phyloP scores from a whole-genome alignment of 2,113 vertebrate genomes.

The Gnathonemus longibarbis region DNA sequence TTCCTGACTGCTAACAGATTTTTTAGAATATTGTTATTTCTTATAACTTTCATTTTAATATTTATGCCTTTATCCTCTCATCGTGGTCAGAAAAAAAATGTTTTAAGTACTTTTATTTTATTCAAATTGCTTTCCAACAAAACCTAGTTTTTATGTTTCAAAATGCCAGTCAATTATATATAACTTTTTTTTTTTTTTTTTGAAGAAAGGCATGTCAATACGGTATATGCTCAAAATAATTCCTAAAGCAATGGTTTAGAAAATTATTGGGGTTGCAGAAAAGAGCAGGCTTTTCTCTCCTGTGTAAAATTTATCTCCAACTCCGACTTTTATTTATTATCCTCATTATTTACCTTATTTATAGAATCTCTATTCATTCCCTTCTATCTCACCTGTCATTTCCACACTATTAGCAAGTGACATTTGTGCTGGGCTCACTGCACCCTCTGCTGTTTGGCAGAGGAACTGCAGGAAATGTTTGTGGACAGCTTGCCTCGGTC shows the following conservation, averaged over 20 bases:
- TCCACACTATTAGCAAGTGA: neutral
- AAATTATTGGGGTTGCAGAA: neutral
- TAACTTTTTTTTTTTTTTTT: neutral
- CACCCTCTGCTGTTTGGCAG: slow-evolving; percentile 14
- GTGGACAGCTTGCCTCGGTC: neutral
- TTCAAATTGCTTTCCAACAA: neutral
- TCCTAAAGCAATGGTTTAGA: neutral
- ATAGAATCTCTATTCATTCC: neutral
- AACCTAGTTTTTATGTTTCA: neutral
- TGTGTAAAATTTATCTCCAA: neutral
- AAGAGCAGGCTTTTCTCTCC: neutral
- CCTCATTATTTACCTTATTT: slow-evolving; percentile 8
- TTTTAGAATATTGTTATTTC: neutral
- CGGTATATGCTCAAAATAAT: neutral
- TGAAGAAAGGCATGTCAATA: neutral
- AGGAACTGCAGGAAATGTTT: neutral
- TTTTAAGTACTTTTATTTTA: neutral
- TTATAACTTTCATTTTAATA: neutral
- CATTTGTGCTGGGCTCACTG: neutral
- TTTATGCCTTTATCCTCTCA: neutral
- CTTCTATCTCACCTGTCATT: neutral
- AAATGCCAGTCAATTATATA: neutral
- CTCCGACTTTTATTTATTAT: neutral
- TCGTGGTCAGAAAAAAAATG: neutral
- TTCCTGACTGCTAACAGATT: neutral